phyloP scores from a whole-genome alignment of 2,888 invertebrate species.

The Rotaria socialis region DNA sequence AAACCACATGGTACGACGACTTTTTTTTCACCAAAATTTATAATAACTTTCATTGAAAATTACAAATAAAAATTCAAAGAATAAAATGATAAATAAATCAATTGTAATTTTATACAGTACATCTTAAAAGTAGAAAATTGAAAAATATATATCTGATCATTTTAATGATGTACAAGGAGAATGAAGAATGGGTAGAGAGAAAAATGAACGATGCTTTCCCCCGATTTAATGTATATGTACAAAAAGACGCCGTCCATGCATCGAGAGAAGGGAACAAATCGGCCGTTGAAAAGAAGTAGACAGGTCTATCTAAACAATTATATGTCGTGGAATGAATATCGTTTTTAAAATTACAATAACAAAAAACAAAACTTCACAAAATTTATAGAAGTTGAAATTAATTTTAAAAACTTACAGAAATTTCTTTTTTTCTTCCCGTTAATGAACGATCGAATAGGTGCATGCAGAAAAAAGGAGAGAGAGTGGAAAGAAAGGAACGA shows the following conservation, averaged over 20 bases:
- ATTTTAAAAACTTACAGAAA: background rate
- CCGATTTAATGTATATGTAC: background rate
- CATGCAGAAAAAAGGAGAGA: background rate
- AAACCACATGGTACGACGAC: slow-evolving; percentile 22
- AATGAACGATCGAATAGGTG: background rate
- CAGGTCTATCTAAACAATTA: background rate
- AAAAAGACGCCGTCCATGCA: background rate
- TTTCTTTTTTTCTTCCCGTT: background rate
- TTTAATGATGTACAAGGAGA: background rate
- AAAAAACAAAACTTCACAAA: no score
- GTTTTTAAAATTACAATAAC: background rate
- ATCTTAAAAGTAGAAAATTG: background rate
- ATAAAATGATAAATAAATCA: no score
- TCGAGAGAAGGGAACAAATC: background rate
- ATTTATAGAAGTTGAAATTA: background rate
- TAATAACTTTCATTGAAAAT: slow-evolving; percentile 20
- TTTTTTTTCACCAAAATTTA: slow-evolving; percentile 33
- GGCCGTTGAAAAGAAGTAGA: background rate
- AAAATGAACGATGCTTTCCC: background rate
- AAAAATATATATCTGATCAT: background rate
- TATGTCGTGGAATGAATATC: background rate
- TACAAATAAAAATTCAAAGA: no score
- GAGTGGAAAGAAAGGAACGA: background rate
- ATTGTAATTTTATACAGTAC: background rate
- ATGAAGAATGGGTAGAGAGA: background rate